These are phyloP conservation scores for Agapornis roseicollis DNA, from an alignment of 2,113 vertebrate genomes.

Conservation along the genomic window DNA sequence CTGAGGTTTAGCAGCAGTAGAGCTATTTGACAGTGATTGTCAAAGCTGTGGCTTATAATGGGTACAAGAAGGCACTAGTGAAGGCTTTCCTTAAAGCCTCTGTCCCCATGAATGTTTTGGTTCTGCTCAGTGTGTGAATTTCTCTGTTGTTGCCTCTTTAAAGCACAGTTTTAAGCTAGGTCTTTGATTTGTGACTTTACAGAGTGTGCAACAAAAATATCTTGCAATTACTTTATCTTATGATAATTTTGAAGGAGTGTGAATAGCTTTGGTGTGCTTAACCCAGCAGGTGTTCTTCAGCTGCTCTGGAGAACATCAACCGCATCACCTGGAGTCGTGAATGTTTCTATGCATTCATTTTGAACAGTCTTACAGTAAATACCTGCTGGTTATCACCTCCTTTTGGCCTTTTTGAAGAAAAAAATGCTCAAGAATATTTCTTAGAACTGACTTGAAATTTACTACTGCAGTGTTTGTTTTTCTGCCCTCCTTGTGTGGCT, in stretches of 20 bases:
- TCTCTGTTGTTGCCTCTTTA: not conserved
- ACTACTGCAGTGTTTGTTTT: not conserved
- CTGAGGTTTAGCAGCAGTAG: not conserved
- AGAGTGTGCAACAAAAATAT: not conserved
- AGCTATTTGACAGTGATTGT: not conserved
- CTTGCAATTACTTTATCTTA: not conserved
- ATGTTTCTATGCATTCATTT: not conserved
- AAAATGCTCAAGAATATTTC: not conserved
- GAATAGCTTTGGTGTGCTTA: not conserved
- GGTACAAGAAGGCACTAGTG: not conserved
- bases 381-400: not conserved
- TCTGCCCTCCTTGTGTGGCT: rapidly evolving
- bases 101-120: not conserved
- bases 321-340: not conserved
- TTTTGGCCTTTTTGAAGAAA: not conserved
- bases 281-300: not conserved
- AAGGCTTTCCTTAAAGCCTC: not conserved
- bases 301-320: not conserved
- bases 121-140: not conserved
- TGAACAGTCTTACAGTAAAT: not conserved
- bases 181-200: not conserved
- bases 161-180: not conserved
- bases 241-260: not conserved
- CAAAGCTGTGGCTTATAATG: not conserved
- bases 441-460: not conserved